Base-by-base conservation (phyloP, 2,888 invertebrate species). In the Lasioglossum zephyrum region DNA sequence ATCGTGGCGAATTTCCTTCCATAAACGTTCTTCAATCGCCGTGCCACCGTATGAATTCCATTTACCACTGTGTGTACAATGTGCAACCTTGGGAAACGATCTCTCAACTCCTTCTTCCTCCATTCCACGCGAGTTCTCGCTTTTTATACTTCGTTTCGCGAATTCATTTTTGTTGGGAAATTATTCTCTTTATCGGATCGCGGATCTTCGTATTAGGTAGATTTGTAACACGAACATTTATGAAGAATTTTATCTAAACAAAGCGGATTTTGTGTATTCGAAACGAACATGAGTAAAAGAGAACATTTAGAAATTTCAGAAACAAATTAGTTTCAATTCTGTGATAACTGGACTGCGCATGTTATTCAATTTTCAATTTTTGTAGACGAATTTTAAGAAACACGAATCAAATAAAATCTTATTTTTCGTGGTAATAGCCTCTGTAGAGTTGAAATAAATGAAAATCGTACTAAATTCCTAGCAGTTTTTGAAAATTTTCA, bases 51-150 rank as follows among this genome's bases (percentile, higher is more conserved):
- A 31, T 36, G 22, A 18, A 66, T 66, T 66, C 36, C 6, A 63
- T 63, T 66, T 26, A 31, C 16, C 60, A 16, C 26, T 8, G 26
- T 49, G 18, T 49, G 49, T 49, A 11, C 26, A 63, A 16, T 63
- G 16, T 36, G 31, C 41, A 77, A 82, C 22, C 11, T 84, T 60
- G 49, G 36, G 41, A 82, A 74, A 74, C 47, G 8, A 74, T 82
- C 53, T 39, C 13, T 22, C 36, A 4, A 22, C 5, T 39, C 8
- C n/a, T 47, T 53, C 72, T 84, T 70, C 73, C 53, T 63, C 26
- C 18, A 73, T 82, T 84, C 82, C 82, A 36, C 16, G 4, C 76
- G 36, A 36, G 1, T 47, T 69, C 66, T 22, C 31, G 31, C 16
- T 26, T 63, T 63, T 16, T 31, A 31, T 13, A 31, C 26, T 1